These are phyloP conservation scores for Apistogramma diplotaenia DNA, from an alignment of 2,113 vertebrate species.

Conservation along the genomic window DNA sequence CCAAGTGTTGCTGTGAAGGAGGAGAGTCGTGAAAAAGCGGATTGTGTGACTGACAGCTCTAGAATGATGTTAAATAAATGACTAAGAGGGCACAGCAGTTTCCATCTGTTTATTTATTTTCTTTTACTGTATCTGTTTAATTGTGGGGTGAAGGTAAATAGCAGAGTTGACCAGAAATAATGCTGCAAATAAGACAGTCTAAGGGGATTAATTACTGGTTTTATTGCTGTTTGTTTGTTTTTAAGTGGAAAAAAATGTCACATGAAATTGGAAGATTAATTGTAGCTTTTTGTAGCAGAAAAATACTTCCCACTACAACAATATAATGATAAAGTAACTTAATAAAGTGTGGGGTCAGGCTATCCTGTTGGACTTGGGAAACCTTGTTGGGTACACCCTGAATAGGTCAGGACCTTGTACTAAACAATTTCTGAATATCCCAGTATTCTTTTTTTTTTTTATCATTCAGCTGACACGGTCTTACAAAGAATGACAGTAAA, in stretches of 20 bases:
- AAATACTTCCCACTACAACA: neutral
- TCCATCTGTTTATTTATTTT: conserved; percentile 4
- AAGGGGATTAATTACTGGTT: neutral
- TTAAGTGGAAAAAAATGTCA: neutral
- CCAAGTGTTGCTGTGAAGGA: conserved; percentile 37
- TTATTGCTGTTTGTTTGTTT: neutral
- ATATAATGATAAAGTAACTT: neutral
- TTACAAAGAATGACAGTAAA: neutral
- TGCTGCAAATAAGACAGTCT: neutral
- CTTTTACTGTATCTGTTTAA: conserved; percentile 5
- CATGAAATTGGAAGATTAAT: neutral
- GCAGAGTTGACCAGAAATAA: neutral
- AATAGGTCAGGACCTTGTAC: neutral
- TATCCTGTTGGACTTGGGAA: neutral
- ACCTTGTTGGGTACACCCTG: neutral
- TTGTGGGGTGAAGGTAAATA: conserved; percentile 6
- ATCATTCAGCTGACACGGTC: neutral
- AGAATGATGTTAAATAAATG: conserved; percentile 31
- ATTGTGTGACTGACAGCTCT: conserved; percentile 42
- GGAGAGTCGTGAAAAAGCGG: conserved; percentile 32
- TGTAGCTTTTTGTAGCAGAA: neutral
- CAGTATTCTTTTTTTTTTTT: neutral
- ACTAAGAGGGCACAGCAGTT: neutral
- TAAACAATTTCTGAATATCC: neutral
- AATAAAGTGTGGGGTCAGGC: neutral